Evolutionary conservation across 2,113 vertebrate genomes (phyloP), one percentile per base, ranked within the genome.

Genomic region (Xiphias gladius): DNA sequence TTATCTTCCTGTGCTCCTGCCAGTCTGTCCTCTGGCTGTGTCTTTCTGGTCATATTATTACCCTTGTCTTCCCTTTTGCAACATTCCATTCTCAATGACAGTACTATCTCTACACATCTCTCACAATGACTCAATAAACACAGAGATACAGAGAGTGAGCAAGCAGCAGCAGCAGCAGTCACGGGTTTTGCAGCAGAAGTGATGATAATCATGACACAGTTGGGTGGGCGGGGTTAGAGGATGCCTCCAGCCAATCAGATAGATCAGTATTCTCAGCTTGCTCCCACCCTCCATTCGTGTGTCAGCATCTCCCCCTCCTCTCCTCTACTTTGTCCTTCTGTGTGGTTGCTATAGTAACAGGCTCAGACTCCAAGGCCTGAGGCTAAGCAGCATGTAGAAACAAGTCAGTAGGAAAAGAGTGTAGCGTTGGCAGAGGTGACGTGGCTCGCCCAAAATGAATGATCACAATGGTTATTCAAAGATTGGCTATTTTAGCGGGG

Each of bases 271-370:
- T 92, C 91, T 82, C 92, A 92, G 70, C 73, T 70, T 66, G 14
- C 28, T 82, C 75, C 91, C 72, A 83, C 95, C 96, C 94, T 94
- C 87, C 54, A 16, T 83, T 87, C 73, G 74, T 84, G 43, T 87
- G 89, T 93, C 88, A 95, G 87, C 82, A 92, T 28, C 69, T 28
- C 80, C 85, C 94, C 87, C 86, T 85, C 86, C 95, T 91, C 94
- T 84, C 95, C 92, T 90, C 92, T 82, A 90, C 26, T 83, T 81
- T 85, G 91, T 86, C 91, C 95, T 91, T 96, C 96, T 92, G 90
- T 84, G 85, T 5, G 73, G 98, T 98, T 97, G 93, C 95, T 94
- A 98, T 97, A 94, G 98, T 89, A 96, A 98, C 90, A 0, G 88
- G 92, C 94, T 89, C 93, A 73, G 90, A 89, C 86, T 94, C 91